Evolutionary conservation across 1,140 invertebrate genomes (phyloP).

Genomic region (Diabrotica virgifera): DNA sequence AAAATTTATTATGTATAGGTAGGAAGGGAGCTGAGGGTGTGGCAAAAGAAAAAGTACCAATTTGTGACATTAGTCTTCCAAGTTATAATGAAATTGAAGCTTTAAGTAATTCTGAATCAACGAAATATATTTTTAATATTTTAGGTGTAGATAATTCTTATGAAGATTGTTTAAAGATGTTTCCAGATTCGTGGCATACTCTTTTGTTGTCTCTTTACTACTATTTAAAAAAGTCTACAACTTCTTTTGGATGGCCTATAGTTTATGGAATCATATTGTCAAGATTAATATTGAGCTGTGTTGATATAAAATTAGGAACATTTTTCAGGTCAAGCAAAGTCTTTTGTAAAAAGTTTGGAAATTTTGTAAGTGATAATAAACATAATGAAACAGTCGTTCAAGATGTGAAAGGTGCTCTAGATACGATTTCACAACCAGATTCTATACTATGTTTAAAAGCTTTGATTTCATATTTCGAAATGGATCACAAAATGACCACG

Average conservation of each 20-base stretch:
- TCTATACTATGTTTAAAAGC: conserved; percentile 52
- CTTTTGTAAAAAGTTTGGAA: conserved; percentile 31
- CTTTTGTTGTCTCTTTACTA: conserved; percentile 61
- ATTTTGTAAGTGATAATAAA: conserved; percentile 15
- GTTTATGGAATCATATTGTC: conserved; percentile 61
- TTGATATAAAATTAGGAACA: conserved; percentile 59
- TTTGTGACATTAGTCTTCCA: conserved; percentile 44
- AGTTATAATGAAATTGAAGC: conserved; percentile 46
- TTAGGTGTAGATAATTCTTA: conserved; percentile 46
- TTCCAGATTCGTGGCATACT: conserved; percentile 58
- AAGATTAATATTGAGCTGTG: conserved; percentile 58
- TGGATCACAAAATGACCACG: conserved; percentile 56
- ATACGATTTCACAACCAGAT: conserved; percentile 54
- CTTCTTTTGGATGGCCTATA: conserved; percentile 52
- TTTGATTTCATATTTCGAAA: conserved; percentile 62
- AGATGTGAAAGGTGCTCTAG: conserved; percentile 46
- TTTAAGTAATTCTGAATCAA: conserved; percentile 31
- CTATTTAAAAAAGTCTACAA: conserved; percentile 61
- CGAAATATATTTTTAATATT: conserved; percentile 50
- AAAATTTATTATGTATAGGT: conserved; percentile 46
- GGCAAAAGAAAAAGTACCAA: conserved; percentile 30
- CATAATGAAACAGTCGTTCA: conserved; percentile 33
- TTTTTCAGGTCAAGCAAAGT: conserved; percentile 48
- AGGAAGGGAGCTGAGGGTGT: conserved; percentile 45
- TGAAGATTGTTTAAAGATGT: conserved; percentile 45